phyloP scores from a whole-genome alignment of 2,797 vertebrate species.

The Xiphophorus birchmanni region DNA sequence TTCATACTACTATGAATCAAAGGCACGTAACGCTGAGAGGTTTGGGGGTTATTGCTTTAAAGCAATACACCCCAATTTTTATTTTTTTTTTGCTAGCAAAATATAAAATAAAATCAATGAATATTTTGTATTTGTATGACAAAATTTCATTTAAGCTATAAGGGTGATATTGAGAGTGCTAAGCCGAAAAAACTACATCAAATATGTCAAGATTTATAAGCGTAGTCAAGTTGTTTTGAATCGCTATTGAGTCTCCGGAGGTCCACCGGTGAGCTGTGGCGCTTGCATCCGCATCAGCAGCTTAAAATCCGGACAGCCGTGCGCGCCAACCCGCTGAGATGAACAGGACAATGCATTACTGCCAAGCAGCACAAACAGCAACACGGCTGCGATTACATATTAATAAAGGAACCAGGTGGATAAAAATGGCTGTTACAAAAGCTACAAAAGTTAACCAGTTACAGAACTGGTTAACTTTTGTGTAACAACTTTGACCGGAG shows the following conservation, averaged over 20 bases:
- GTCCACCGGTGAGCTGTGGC: slow-evolving; percentile 2
- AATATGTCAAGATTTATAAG: background rate
- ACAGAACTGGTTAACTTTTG: background rate
- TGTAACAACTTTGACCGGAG: background rate
- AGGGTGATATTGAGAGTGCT: background rate
- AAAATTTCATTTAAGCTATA: background rate
- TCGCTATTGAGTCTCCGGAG: background rate
- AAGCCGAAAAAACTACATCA: background rate
- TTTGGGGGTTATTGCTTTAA: background rate
- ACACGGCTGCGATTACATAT: background rate
- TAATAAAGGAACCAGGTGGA: background rate
- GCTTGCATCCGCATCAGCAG: slow-evolving; percentile 13
- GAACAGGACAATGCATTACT: background rate
- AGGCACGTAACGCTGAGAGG: background rate
- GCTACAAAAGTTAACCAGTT: background rate
- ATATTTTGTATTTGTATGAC: background rate
- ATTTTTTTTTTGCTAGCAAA: background rate
- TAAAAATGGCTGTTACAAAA: background rate
- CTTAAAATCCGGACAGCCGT: slow-evolving; percentile 11
- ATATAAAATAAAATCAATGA: background rate
- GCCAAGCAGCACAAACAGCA: background rate
- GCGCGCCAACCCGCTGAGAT: slow-evolving; percentile 16
- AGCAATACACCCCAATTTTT: background rate
- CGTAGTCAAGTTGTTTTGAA: background rate
- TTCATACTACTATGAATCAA: slow-evolving; percentile 15